Evolutionary conservation across 2,888 invertebrate species (phyloP), one percentile per base, ranked within the genome.

Genomic region (Elmis aenea): DNA sequence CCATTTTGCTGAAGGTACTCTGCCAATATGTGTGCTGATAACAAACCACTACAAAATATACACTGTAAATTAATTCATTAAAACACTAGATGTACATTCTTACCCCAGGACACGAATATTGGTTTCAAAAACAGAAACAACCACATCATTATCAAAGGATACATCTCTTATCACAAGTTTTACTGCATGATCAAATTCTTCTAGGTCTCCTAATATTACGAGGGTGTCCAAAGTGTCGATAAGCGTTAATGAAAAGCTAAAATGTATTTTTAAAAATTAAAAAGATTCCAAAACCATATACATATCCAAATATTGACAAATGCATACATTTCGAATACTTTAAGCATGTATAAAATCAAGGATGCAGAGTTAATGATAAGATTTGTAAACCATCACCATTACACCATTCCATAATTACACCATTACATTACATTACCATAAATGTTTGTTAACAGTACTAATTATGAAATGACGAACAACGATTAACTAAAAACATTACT

Each of bases 51-150:
- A 60, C 32, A 36, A 50, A n/a, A n/a, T n/a, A n/a, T n/a, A n/a
- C n/a, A 42, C 45, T 22, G 20, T 13, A 22, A 22, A 20, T 22
- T 5, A 38, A 28, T 23, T 24, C 12, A 37, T 24, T 32, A 26
- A 23, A 28, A 35, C 21, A 37, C 32, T 35, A 20, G 5, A 11
- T 26, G 5, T 18, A 18, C 18, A 5, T 18, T 18, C 76, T 76
- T 68, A 91, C 85, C 97, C 97, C n/a, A 99, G 72, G 72, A 99
- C 85, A 51, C 97, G 76, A 54, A 99, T 99, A 66, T 97, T 99
- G 5, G 95, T 95, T 70, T 99, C 97, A 68, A 99, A 99, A 3
- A 99, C 92, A 0, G 96, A 96, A 5, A 99, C 96, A 33, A 93
- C 81, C 42, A 96, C 81, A 68, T 99, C 94, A 50, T 79, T 86